Percentiles rank a stretch among this genome's conserved stretches.
phyloP scores from a whole-genome alignment of 2,888 invertebrate genomes.

The Serrognathus titanus region DNA sequence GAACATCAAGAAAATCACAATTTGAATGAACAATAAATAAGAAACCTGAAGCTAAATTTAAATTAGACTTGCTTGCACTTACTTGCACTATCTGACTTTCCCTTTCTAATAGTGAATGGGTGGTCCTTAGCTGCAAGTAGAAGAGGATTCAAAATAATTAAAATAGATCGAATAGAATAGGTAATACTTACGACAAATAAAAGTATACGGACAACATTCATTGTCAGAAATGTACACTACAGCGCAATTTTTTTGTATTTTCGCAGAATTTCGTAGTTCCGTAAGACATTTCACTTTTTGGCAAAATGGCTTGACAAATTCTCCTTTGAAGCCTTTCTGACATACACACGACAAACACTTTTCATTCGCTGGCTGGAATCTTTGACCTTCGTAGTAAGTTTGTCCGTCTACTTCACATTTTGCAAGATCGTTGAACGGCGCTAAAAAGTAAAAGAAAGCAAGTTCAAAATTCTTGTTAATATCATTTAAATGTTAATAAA shows the following conservation, averaged over 20 bases:
- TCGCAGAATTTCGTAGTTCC: slow-evolving; percentile 16
- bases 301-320: slow-evolving; percentile 27
- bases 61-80: too few species aligned
- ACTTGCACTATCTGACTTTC: too few species aligned
- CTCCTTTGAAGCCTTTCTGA: slow-evolving; percentile 23
- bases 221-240: slow-evolving; percentile 18
- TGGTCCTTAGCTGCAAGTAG: too few species aligned
- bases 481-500: too few species aligned
- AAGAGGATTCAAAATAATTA: too few species aligned
- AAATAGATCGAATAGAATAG: too few species aligned
- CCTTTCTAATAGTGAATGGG: too few species aligned
- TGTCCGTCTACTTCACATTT: slow-evolving; percentile 17
- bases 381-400: slow-evolving; percentile 23
- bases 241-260: slow-evolving; percentile 25
- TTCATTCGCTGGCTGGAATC: slow-evolving; percentile 16
- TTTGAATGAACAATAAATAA: too few species aligned
- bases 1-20: too few species aligned
- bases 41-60: too few species aligned
- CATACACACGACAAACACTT: slow-evolving; percentile 25
- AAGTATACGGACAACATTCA: slow-evolving; percentile 24
- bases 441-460: not conserved
- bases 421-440: slow-evolving; percentile 5
- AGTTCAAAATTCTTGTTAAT: too few species aligned
- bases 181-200: slow-evolving; percentile 25
- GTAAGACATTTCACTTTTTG: slow-evolving; percentile 18